A percentile compares a stretch with the other conserved stretches of the same genome.
These are phyloP conservation scores for Ceramica pisi DNA, from an alignment of 2,888 invertebrate genomes.

Conservation along the genomic window DNA sequence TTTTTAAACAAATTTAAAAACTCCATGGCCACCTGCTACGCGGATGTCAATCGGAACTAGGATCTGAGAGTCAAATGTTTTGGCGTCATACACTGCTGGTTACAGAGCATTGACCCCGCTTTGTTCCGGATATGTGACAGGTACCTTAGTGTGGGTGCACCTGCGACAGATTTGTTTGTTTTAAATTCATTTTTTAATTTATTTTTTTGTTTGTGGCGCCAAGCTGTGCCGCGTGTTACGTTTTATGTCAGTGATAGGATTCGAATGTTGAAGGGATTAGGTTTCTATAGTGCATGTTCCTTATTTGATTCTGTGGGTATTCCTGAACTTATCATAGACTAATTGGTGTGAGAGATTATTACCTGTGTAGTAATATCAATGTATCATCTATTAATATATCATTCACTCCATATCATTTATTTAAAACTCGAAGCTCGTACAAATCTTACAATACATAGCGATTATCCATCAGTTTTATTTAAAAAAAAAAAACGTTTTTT, in stretches of 20 bases:
- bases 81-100: slow-evolving; percentile 78
- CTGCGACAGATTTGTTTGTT: slow-evolving; percentile 56
- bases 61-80: slow-evolving; percentile 74
- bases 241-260: slow-evolving; percentile 2
- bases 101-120: slow-evolving; percentile 80
- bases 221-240: slow-evolving; percentile 30
- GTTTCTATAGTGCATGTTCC: not conserved
- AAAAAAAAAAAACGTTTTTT: no score
- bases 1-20: slow-evolving; percentile 14
- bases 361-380: no score
- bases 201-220: slow-evolving; percentile 45
- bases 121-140: slow-evolving; percentile 86
- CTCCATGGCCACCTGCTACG: slow-evolving; percentile 17
- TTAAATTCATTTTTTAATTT: slow-evolving; percentile 14
- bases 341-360: not conserved
- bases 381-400: no score
- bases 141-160: slow-evolving; percentile 70
- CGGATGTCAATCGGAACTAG: slow-evolving; percentile 63
- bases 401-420: no score
- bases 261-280: not conserved
- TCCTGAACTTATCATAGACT: not conserved
- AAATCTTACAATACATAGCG: no score
- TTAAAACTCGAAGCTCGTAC: no score
- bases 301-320: not conserved
- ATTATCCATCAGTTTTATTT: no score